Evolutionary conservation across 2,888 invertebrate species (phyloP).

Genomic region (Drepanosiphum platanoidis): DNA sequence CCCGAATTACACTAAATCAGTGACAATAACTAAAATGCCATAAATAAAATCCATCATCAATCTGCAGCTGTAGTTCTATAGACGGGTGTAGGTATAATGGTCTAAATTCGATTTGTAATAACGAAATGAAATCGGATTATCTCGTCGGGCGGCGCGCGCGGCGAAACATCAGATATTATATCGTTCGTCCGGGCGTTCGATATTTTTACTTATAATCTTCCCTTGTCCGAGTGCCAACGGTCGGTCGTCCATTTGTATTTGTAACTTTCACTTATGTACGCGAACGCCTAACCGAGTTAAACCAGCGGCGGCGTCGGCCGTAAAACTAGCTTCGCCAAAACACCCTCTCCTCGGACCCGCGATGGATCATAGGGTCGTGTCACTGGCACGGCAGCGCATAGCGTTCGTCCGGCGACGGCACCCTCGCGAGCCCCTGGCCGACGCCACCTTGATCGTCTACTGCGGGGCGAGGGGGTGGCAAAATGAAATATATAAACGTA

Average conservation of each 20-base stretch:
- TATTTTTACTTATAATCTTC: background rate
- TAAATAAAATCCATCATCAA: constrained; percentile 1
- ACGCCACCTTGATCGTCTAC: constrained; percentile 44
- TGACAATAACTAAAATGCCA: background rate
- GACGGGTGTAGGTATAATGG: background rate
- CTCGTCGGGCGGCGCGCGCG: background rate
- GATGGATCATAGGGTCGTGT: constrained; percentile 52
- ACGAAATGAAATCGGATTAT: constrained; percentile 39
- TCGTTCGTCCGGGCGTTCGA: constrained; percentile 7
- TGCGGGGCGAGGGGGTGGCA: background rate
- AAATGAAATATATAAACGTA: constrained; percentile 61
- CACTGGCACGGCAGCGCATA: constrained; percentile 13
- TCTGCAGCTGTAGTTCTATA: no score
- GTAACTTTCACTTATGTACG: constrained; percentile 53
- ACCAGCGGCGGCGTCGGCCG: constrained; percentile 16
- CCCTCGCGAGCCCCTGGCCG: constrained; percentile 51
- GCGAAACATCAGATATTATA: constrained; percentile 49
- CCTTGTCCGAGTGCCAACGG: constrained; percentile 46
- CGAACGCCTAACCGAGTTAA: constrained; percentile 53
- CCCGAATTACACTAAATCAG: background rate
- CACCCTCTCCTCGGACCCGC: constrained; percentile 44
- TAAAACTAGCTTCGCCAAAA: constrained; percentile 55
- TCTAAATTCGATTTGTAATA: constrained; percentile 26
- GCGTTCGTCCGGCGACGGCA: constrained; percentile 37
- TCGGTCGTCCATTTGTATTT: constrained; percentile 60